phyloP scores from a whole-genome alignment of 2,888 invertebrate species.

The Dendrolimus pini region DNA sequence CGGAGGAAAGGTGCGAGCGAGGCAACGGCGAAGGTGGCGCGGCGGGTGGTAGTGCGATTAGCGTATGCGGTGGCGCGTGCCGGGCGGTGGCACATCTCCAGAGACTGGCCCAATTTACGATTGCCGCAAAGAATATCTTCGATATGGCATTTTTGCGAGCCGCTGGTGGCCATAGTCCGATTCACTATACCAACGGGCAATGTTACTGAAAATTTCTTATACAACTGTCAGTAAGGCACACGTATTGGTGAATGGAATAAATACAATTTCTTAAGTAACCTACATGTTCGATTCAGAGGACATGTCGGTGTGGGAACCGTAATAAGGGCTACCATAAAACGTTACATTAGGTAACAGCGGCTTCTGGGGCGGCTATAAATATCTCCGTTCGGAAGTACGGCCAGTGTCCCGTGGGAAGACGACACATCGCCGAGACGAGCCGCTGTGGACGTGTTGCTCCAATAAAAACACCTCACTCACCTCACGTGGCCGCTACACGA shows the following conservation, averaged over 20 bases:
- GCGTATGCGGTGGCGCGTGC: conserved; percentile 51
- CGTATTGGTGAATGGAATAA: conserved; percentile 25
- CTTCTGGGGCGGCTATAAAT: conserved; percentile 75
- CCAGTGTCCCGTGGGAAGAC: conserved; percentile 69
- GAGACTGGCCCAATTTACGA: conserved; percentile 63
- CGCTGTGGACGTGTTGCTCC: conserved; percentile 65
- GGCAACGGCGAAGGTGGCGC: conserved; percentile 25
- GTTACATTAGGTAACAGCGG: conserved; percentile 75
- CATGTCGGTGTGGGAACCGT: conserved; percentile 57
- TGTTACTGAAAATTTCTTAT: background rate
- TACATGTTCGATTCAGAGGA: conserved; percentile 25
- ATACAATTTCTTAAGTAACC: conserved; percentile 36
- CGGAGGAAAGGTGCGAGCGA: conserved; percentile 42
- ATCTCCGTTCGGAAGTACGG: conserved; percentile 74
- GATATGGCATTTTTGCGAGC: conserved; percentile 54
- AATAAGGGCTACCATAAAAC: conserved; percentile 75
- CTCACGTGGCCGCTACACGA: conserved; percentile 37
- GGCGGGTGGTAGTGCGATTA: conserved; percentile 47
- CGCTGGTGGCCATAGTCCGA: conserved; percentile 44
- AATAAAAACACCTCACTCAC: conserved; percentile 69
- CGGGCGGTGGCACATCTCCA: conserved; percentile 34
- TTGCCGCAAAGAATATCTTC: conserved; percentile 70
- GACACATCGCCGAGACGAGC: conserved; percentile 56
- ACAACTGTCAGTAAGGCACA: background rate
- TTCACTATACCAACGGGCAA: conserved; percentile 7